These are phyloP conservation scores for Daboia siamensis DNA, from an alignment of 2,113 vertebrate species.

Conservation along the genomic window DNA sequence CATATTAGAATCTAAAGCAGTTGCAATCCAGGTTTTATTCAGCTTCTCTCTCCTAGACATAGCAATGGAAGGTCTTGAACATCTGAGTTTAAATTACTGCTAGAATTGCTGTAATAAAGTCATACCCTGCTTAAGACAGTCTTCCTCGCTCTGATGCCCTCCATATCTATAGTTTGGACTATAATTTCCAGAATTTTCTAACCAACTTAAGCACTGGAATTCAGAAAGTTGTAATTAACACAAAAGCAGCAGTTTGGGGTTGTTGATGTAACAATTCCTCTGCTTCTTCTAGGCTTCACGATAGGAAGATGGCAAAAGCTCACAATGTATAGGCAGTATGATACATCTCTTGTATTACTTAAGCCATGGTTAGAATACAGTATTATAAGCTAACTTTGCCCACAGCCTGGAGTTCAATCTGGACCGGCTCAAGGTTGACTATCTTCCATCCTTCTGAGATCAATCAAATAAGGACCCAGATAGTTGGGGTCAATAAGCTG, in stretches of 20 bases:
- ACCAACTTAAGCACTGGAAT: not conserved
- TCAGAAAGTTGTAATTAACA: not conserved
- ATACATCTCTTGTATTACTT: not conserved
- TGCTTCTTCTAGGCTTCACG: not conserved
- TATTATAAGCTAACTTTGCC: not conserved
- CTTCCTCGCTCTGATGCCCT: not conserved
- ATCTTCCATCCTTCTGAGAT: not conserved
- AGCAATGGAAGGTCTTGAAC: not conserved
- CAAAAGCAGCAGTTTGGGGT: not conserved
- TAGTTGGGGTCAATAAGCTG: not conserved
- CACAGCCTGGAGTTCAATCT: not conserved
- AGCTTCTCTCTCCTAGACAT: not conserved
- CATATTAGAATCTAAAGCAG: not conserved
- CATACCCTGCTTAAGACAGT: not conserved
- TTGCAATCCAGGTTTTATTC: not conserved
- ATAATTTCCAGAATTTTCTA: not conserved
- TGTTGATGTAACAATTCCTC: not conserved
- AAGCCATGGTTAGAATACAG: not conserved
- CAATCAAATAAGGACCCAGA: not conserved
- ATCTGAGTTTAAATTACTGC: not conserved
- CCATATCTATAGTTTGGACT: not conserved
- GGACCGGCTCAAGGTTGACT: not conserved
- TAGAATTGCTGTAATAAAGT: not conserved
- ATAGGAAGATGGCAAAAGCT: too few species aligned
- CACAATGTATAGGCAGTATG: not conserved